Percentiles rank a stretch among this genome's conserved stretches.
These are phyloP conservation scores for Muscicapa comitata DNA, from an alignment of 2,797 vertebrate species.

Conservation along the genomic window DNA sequence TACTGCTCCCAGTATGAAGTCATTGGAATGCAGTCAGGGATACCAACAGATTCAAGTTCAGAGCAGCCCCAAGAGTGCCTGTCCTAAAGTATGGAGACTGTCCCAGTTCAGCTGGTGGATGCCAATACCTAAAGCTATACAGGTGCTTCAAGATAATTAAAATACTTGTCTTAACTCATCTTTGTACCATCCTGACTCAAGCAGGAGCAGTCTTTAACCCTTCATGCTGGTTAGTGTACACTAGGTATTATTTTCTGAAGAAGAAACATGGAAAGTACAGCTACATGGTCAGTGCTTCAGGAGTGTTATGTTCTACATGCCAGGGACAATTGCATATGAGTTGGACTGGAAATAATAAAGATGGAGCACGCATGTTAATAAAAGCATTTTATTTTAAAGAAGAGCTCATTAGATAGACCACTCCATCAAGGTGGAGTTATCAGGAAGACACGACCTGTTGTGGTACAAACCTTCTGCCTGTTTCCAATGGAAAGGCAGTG, in stretches of 20 bases:
- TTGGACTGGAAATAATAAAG: not conserved
- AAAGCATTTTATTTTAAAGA: not conserved
- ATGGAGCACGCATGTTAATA: not conserved
- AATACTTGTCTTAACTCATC: not conserved
- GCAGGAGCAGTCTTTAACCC: not conserved
- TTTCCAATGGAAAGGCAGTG: not conserved
- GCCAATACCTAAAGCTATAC: not conserved
- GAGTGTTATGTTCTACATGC: rapidly evolving
- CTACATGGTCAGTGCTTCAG: not conserved
- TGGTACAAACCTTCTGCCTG: not conserved
- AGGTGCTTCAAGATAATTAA: not conserved
- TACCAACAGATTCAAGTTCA: not conserved
- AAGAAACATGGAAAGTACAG: not conserved
- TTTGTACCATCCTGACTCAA: not conserved
- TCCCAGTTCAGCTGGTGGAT: not conserved
- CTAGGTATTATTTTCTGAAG: not conserved
- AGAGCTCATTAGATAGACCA: not conserved
- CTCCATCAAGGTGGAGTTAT: not conserved
- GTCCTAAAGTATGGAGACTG: not conserved
- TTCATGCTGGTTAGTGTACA: not conserved
- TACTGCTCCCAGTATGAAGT: not conserved
- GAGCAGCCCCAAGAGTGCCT: not conserved
- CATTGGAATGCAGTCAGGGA: not conserved
- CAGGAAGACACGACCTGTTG: rapidly evolving
- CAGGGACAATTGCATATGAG: not conserved